Conservation (phyloP, 2,888 invertebrate genomes). For the Epirrhoe alternata region DNA sequence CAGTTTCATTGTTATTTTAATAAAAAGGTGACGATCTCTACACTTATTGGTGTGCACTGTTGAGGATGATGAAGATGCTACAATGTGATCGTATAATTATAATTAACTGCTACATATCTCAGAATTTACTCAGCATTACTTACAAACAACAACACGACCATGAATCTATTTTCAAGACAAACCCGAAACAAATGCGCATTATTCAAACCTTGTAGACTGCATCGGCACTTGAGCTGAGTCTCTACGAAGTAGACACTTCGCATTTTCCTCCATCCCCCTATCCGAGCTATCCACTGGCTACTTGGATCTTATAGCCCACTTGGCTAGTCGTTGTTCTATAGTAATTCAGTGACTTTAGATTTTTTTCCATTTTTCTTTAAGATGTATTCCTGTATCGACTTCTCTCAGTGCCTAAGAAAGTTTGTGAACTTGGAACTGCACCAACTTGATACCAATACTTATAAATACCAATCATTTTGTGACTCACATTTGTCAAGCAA, state of each 20-base stretch:
- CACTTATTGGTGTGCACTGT: no score
- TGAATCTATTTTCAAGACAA: neutral
- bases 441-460: neutral
- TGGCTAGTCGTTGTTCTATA: neutral
- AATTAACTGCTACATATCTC: no score
- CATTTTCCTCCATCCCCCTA: neutral
- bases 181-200: neutral
- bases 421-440: neutral
- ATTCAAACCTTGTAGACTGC: neutral
- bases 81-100: no score
- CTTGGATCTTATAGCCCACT: neutral
- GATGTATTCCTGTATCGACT: slow-evolving; percentile 3
- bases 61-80: no score
- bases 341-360: neutral
- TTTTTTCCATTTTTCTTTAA: neutral
- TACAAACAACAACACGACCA: neutral
- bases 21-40: no score
- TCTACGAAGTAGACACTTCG: neutral
- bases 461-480: neutral
- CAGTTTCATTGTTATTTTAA: no score
- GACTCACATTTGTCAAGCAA: neutral
- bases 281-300: neutral
- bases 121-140: no score
- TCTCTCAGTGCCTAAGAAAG: neutral
- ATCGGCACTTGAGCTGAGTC: neutral